phyloP scores from a whole-genome alignment of 2,888 invertebrate species.

The Lamproptera curius region DNA sequence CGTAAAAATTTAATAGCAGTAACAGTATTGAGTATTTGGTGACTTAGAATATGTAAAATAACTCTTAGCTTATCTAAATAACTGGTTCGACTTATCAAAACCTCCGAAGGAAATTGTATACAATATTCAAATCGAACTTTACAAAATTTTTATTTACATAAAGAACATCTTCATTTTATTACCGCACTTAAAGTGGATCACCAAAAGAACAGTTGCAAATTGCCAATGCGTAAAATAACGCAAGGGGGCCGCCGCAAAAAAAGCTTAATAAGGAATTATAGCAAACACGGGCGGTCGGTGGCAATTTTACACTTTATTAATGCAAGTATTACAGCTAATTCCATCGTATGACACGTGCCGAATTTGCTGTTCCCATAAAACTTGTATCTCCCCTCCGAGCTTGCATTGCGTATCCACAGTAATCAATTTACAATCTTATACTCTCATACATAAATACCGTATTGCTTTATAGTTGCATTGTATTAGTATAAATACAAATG shows the following conservation, averaged over 20 bases:
- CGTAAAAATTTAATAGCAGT: too few relatives aligned
- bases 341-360: constrained; percentile 73
- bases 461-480: constrained; percentile 5
- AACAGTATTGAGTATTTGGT: too few relatives aligned
- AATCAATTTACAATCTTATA: constrained; percentile 44
- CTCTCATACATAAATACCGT: constrained; percentile 1
- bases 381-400: constrained; percentile 42
- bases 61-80: too few relatives aligned
- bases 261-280: constrained; percentile 71
- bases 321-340: constrained; percentile 76
- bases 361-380: constrained; percentile 73
- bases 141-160: too few relatives aligned
- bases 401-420: constrained; percentile 14
- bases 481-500: not conserved
- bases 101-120: too few relatives aligned
- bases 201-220: constrained; percentile 23
- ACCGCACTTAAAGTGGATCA: constrained; percentile 1
- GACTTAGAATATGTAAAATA: too few relatives aligned
- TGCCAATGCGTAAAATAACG: constrained; percentile 21
- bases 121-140: too few relatives aligned
- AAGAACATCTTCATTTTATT: not conserved
- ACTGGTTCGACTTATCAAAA: too few relatives aligned
- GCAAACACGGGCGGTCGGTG: constrained; percentile 64
- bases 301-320: constrained; percentile 79
- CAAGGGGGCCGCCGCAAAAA: constrained; percentile 36